Evolutionary conservation across 30 jellyfish, hydroid and myxozoan species (phyloP).

Genomic region (Pelagia noctiluca): DNA sequence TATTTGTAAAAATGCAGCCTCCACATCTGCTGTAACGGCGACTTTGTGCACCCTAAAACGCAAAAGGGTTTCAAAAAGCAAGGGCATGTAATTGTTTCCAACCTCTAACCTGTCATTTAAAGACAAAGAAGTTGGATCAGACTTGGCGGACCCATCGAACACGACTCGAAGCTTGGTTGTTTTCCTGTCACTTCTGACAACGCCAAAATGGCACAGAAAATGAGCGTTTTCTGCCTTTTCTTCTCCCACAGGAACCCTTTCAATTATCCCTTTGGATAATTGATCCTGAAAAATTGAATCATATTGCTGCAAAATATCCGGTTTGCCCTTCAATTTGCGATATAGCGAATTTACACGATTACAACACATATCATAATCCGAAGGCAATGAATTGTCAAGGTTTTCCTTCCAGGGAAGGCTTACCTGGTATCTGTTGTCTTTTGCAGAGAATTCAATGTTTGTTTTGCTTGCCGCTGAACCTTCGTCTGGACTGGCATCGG

Average conservation of each 20-base stretch:
- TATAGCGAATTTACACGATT: neutral
- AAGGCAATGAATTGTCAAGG: conserved; percentile 28
- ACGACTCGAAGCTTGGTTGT: conserved; percentile 51
- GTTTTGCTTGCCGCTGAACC: conserved; percentile 9
- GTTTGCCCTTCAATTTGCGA: conserved; percentile 6
- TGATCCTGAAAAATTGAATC: conserved; percentile 29
- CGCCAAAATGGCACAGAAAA: conserved; percentile 27
- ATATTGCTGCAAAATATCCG: conserved; percentile 8
- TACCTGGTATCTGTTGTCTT: conserved; percentile 42
- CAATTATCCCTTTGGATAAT: conserved; percentile 7
- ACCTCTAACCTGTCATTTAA: conserved; percentile 27
- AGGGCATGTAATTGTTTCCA: conserved; percentile 20
- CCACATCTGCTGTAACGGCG: conserved; percentile 28
- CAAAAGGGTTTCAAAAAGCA: conserved; percentile 9
- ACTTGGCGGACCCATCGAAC: conserved; percentile 44
- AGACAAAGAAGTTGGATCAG: conserved; percentile 11
- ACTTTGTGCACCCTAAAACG: conserved; percentile 11
- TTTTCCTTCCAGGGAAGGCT: conserved; percentile 71
- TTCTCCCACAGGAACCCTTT: conserved; percentile 11
- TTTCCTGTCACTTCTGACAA: conserved; percentile 21
- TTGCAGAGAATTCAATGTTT: conserved; percentile 31
- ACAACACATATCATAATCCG: conserved; percentile 43
- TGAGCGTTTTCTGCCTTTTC: conserved; percentile 20
- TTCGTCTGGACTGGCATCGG: neutral
- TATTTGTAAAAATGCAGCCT: conserved; percentile 26